Evolutionary conservation across 2,888 invertebrate genomes (phyloP), one percentile per base, ranked within the genome.

Genomic region (Noctua pronuba): DNA sequence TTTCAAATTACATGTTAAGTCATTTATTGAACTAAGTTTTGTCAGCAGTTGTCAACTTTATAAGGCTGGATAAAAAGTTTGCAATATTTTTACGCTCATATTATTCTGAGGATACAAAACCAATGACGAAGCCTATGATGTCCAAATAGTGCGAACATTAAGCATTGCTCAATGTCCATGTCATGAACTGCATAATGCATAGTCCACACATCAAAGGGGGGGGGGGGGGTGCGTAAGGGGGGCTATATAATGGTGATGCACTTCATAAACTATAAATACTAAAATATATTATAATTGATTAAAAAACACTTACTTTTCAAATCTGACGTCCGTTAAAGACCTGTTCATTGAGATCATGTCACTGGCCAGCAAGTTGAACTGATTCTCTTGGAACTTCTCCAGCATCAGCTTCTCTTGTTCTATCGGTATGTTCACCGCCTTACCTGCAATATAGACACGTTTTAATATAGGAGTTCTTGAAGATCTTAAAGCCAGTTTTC

Each of bases 281-380:
- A 44, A 31, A 55, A 58, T n/a, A 41, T 41, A 18, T 18, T 1
- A 11, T 13, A 62, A 21, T 55, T 31, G 60, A 49, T 10, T 24
- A 62, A 13, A 41, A 18, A 16, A 24, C 16, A 97, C 98, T 97
- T 96, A 99, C 98, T 98, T 98, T 86, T 98, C 98, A 93, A 99
- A 97, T 92, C 99, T 97, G 86, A 99, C 99, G 96, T 99, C 99
- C 44, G 98, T 98, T 77, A 99, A 97, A 13, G 99, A 99, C 91
- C 99, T 97, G 97, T 99, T 99, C 84, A 99, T 95, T 83, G 99
- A 99, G 92, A 99, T 99, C 98, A 99, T 98, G 95, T 99, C 99
- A 94, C 99, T 99, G 87, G 99, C 99, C 94, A 99, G 97, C 89
- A 99, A 97, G 96, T 99, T 99, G 97, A 99, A 99, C 97, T 99